Evolutionary conservation across 2,797 vertebrate species (phyloP).

Genomic region (Cyprinodon diabolis): DNA sequence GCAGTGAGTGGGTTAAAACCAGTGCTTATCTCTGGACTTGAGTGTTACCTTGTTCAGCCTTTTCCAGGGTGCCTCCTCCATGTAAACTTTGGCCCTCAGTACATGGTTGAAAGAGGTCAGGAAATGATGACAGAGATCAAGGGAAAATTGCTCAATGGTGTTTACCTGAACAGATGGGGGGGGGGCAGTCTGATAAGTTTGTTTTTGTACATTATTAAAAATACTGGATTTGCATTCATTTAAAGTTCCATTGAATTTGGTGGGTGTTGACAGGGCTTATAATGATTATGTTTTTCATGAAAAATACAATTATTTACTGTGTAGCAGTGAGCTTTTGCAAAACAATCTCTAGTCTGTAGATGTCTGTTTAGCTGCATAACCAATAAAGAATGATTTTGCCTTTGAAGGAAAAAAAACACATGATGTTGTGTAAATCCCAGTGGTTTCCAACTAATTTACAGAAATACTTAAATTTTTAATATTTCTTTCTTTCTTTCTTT

Average conservation of each 20-base stretch:
- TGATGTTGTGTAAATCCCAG: not conserved
- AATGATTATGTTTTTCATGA: not conserved
- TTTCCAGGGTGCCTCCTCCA: constrained; percentile 93
- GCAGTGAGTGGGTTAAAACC: not conserved
- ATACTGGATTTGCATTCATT: not conserved
- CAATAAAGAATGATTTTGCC: not conserved
- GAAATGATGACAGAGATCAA: constrained; percentile 91
- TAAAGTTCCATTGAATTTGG: not conserved
- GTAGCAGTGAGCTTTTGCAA: not conserved
- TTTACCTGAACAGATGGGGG: constrained; percentile 78
- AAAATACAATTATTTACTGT: not conserved
- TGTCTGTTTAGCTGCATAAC: not conserved
- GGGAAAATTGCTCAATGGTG: constrained; percentile 89
- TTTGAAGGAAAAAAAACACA: not conserved
- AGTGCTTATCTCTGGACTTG: not conserved
- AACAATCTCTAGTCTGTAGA: not conserved
- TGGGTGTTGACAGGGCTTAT: not conserved
- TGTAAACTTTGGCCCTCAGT: constrained; percentile 79
- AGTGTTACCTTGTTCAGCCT: constrained; percentile 87
- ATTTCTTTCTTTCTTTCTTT: not conserved
- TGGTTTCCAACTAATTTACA: not conserved
- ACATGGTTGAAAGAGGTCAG: constrained; percentile 92
- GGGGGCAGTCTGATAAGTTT: no score
- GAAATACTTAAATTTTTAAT: not conserved
- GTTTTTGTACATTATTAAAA: no score